Evolutionary conservation across 92 coral and sea anemone species (phyloP).

Genomic region (Scolanthus callimorphus): DNA sequence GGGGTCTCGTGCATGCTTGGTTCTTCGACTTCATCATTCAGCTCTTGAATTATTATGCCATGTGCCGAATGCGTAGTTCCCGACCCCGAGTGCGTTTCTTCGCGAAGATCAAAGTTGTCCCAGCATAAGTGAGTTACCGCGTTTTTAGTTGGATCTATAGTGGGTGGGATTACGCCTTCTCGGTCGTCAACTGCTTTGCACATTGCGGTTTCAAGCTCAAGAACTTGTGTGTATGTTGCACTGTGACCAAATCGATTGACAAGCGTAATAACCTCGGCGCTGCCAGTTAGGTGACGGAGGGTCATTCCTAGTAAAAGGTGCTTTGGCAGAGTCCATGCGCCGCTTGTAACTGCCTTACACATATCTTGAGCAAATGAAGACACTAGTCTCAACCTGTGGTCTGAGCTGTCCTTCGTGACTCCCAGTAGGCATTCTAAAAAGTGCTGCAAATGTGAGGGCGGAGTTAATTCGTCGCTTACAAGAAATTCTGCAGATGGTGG

Average conservation of each 20-base stretch:
- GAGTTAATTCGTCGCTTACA: not conserved
- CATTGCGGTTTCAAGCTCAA: slow-evolving; percentile 20
- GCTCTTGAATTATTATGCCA: slow-evolving; percentile 28
- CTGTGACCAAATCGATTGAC: not conserved
- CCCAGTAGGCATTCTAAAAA: too few species aligned
- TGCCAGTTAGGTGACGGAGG: slow-evolving; percentile 5
- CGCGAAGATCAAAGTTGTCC: slow-evolving; percentile 27
- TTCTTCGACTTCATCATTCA: not conserved
- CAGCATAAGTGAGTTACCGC: slow-evolving; percentile 29
- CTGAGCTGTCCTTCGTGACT: not conserved
- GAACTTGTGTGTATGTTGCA: not conserved
- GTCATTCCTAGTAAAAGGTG: slow-evolving; percentile 15
- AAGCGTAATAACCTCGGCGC: slow-evolving; percentile 4
- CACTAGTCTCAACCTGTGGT: slow-evolving; percentile 3
- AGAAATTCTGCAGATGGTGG: slow-evolving; percentile 3
- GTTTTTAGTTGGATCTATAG: slow-evolving; percentile 11
- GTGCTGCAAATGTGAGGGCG: not conserved
- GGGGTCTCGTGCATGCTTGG: not conserved
- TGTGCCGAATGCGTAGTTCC: slow-evolving; percentile 19
- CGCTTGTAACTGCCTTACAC: slow-evolving; percentile 9
- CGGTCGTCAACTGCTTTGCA: slow-evolving; percentile 13
- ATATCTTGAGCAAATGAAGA: slow-evolving; percentile 10
- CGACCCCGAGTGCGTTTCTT: slow-evolving; percentile 20
- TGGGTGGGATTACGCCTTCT: slow-evolving; percentile 11
- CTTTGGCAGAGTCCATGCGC: slow-evolving; percentile 24